Conservation (phyloP, 2,888 invertebrate species). For the Coenonympha glycerion region DNA sequence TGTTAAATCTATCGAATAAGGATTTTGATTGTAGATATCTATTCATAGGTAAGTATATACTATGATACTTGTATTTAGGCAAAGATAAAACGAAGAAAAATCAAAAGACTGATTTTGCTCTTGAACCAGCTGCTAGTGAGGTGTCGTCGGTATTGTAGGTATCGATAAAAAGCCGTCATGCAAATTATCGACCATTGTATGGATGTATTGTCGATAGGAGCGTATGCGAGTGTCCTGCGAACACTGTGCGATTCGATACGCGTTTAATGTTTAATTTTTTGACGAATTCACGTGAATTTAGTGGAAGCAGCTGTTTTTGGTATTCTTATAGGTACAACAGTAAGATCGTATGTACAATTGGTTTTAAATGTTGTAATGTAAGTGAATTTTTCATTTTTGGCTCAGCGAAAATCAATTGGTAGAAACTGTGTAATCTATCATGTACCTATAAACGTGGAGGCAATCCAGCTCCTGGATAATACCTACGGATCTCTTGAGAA, state of each 20-base stretch:
- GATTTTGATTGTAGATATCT: neutral
- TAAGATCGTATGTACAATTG: no score
- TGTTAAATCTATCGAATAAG: neutral
- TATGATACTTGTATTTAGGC: no score
- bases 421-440: no score
- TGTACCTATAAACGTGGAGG: no score
- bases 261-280: slow-evolving; percentile 54
- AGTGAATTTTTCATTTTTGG: no score
- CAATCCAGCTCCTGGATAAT: no score
- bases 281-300: slow-evolving; percentile 45
- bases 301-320: slow-evolving; percentile 53
- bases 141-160: slow-evolving; percentile 49
- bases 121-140: slow-evolving; percentile 54
- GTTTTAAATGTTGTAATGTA: no score
- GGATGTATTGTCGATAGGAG: slow-evolving; percentile 50
- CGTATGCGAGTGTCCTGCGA: slow-evolving; percentile 59
- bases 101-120: slow-evolving; percentile 8
- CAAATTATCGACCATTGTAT: slow-evolving; percentile 70
- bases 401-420: no score
- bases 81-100: no score
- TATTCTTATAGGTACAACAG: neutral
- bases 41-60: neutral
- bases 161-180: slow-evolving; percentile 72
- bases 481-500: no score
- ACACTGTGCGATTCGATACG: slow-evolving; percentile 56